Evolutionary conservation across 1,140 invertebrate species (phyloP).

Genomic region (Orchestia grillus): DNA sequence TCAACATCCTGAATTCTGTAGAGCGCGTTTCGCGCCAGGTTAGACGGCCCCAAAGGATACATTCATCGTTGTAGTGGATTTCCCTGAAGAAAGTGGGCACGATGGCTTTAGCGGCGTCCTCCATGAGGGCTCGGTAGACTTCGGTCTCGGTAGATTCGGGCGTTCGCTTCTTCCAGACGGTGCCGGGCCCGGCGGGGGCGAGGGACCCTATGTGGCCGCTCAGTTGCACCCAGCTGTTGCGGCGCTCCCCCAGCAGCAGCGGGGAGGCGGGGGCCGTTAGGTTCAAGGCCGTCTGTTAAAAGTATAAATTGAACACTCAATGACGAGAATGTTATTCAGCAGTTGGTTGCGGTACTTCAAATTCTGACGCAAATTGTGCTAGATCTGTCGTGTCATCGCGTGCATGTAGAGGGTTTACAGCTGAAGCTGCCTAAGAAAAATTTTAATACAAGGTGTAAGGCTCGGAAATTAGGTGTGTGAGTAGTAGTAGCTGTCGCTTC

Average conservation of each 20-base stretch:
- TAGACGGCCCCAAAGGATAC: slow-evolving; percentile 72
- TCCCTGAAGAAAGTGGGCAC: slow-evolving; percentile 90
- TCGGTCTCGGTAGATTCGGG: slow-evolving; percentile 74
- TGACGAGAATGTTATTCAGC: neutral
- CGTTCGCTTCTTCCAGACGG: slow-evolving; percentile 89
- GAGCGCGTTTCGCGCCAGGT: slow-evolving; percentile 60
- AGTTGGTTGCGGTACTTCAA: too few species aligned
- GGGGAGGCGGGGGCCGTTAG: slow-evolving; percentile 92
- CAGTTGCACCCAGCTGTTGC: slow-evolving; percentile 82
- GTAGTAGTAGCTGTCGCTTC: too few species aligned
- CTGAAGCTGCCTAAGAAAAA: too few species aligned
- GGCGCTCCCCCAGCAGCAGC: slow-evolving; percentile 83
- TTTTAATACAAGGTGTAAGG: too few species aligned
- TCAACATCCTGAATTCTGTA: slow-evolving; percentile 76
- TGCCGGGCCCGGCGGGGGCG: slow-evolving; percentile 92
- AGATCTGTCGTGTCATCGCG: too few species aligned
- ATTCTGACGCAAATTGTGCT: too few species aligned
- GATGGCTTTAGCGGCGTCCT: slow-evolving; percentile 82
- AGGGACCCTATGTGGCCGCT: slow-evolving; percentile 93
- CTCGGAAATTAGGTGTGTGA: too few species aligned
- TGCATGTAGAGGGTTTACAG: too few species aligned
- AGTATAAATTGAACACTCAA: neutral
- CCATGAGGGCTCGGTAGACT: slow-evolving; percentile 85
- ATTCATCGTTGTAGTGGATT: slow-evolving; percentile 87
- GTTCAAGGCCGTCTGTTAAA: slow-evolving; percentile 87